These are phyloP conservation scores for Pocillopora grandis DNA, from an alignment of 92 coral and sea anemone species.

Conservation along the genomic window DNA sequence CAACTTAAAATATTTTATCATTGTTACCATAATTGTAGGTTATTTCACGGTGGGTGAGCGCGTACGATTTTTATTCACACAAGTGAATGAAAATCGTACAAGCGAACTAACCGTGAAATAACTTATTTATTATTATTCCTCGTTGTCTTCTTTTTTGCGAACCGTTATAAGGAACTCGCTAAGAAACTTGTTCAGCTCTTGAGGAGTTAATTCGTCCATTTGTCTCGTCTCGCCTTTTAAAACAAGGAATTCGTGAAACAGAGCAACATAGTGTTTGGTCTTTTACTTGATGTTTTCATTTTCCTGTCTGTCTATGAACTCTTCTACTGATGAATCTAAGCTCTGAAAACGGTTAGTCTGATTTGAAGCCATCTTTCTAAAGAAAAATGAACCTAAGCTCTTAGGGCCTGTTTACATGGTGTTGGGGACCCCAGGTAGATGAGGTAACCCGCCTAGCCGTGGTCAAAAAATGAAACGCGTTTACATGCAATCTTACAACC, in stretches of 20 bases:
- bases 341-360: too few relatives aligned
- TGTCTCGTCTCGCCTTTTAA: constrained; percentile 29
- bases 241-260: constrained; percentile 28
- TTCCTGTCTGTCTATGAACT: constrained; percentile 39
- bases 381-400: neutral
- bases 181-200: constrained; percentile 41
- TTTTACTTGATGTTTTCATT: constrained; percentile 26
- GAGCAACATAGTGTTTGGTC: neutral
- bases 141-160: too few relatives aligned
- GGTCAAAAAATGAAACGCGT: too few relatives aligned
- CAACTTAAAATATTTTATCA: too few relatives aligned
- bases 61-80: neutral
- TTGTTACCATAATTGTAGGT: neutral
- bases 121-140: too few relatives aligned
- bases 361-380: neutral
- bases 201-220: constrained; percentile 24
- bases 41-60: constrained; percentile 15
- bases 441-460: too few relatives aligned
- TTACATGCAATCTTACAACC: too few relatives aligned
- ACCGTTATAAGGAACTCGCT: too few relatives aligned
- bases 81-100: too few relatives aligned
- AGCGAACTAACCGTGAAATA: too few relatives aligned
- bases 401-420: too few relatives aligned
- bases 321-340: constrained; percentile 35
- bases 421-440: too few relatives aligned